Evolutionary conservation across 1,140 invertebrate species (phyloP), one percentile per base, ranked within the genome.

Genomic region (Drosophila sulfurigaster): DNA sequence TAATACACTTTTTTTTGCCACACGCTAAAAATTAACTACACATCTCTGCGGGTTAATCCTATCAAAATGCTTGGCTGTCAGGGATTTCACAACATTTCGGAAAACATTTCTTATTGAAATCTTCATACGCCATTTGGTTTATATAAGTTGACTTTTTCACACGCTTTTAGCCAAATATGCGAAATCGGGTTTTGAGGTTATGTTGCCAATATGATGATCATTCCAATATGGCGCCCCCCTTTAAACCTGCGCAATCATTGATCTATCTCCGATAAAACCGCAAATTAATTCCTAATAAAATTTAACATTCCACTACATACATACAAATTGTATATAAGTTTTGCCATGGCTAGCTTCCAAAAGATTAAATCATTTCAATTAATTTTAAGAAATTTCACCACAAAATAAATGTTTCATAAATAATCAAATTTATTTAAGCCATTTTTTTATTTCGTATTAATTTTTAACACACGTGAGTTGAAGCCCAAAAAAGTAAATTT

Each of bases 161-260:
- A 41, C 15, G 43, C 13, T 59, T 59, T 59, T 58, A n/a, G 2
- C 66, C 57, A 52, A 57, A 52, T 51, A 51, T 16, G 15, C 11
- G 32, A 38, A 69, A 52, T 35, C 38, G 32, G 52, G n/a, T 69
- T 69, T 62, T 70, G 49, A 63, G 67, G 67, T 70, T 70, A 70
- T 54, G 67, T 70, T 60, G n/a, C 10, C 57, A 43, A 13, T 13
- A 43, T 43, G 41, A n/a, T 43, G 10, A 4, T 32, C 10, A 10
- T 8, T 66, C 30, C 64, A 69, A 51, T 5, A 69, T 69, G 66
- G 66, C 56, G 66, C 6, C 20, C n/a, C 5, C n/a, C 11, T 35
- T 25, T 6, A 43, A 60, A 25, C 5, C 30, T 51, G 32, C 57
- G 56, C 1, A 28, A 15, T 63, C 48, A 69, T 66, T 11, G 28